Evolutionary conservation across 2,797 vertebrate species (phyloP).

Genomic region (Acanthurus tractus): DNA sequence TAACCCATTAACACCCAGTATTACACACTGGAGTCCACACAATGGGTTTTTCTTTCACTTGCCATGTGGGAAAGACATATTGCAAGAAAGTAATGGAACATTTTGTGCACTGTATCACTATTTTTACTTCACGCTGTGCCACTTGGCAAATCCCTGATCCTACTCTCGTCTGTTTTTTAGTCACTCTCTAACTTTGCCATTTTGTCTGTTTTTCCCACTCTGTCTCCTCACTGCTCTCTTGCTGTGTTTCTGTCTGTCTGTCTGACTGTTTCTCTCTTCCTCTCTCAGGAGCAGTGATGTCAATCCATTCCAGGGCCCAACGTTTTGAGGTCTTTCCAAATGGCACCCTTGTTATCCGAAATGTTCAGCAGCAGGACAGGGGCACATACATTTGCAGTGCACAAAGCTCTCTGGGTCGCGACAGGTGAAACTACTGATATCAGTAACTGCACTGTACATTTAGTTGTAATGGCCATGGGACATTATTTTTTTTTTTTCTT

Average conservation of each 20-base stretch:
- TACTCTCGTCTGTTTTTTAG: conserved; percentile 43
- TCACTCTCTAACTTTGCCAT: conserved; percentile 50
- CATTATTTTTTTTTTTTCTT: conserved; percentile 22
- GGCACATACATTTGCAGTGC: conserved; percentile 94
- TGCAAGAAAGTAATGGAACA: conserved; percentile 74
- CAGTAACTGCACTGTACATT: conserved; percentile 29
- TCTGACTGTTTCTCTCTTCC: conserved; percentile 34
- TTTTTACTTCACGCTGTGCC: conserved; percentile 56
- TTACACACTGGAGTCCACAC: conserved; percentile 63
- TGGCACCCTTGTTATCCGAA: conserved; percentile 91
- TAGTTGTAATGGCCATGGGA: conserved; percentile 12
- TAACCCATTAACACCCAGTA: conserved; percentile 62
- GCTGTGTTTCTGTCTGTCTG: conserved; percentile 5
- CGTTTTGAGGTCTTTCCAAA: conserved; percentile 92
- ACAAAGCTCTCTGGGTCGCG: conserved; percentile 88
- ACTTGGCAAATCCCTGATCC: conserved; percentile 42
- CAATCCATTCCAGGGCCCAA: conserved; percentile 85
- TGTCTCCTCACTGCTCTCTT: conserved; percentile 39
- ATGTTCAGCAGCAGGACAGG: conserved; percentile 90
- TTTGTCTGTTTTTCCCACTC: conserved; percentile 41
- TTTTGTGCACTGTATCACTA: conserved; percentile 65
- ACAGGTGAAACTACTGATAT: conserved; percentile 76
- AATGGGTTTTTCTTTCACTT: conserved; percentile 65
- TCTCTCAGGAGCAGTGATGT: conserved; percentile 89
- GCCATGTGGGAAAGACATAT: conserved; percentile 63